A percentile compares a stretch with the other conserved stretches of the same genome.
Evolutionary conservation across 2,888 invertebrate species (phyloP).

Genomic region (Trimorus sp.): DNA sequence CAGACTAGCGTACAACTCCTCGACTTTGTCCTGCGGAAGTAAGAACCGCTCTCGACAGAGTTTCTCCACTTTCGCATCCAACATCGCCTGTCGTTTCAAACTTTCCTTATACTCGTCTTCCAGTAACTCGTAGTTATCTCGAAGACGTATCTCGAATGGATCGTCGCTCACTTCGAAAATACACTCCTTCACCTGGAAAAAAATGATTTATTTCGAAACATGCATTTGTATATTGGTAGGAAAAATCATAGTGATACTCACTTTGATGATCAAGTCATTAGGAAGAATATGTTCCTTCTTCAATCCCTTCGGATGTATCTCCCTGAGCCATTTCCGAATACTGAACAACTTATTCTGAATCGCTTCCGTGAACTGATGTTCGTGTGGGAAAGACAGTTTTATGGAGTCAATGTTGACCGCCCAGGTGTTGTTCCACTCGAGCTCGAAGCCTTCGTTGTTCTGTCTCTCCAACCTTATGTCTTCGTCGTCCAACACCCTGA

Average conservation of each 20-base stretch:
- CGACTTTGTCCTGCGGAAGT: constrained; percentile 92
- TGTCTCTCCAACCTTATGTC: constrained; percentile 87
- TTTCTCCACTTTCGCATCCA: constrained; percentile 93
- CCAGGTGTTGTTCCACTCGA: constrained; percentile 89
- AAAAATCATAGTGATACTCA: no score
- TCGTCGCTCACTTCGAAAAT: constrained; percentile 97
- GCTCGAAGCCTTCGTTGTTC: constrained; percentile 88
- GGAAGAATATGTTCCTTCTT: constrained; percentile 89
- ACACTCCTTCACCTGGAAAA: constrained; percentile 90
- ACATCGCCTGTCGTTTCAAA: constrained; percentile 92
- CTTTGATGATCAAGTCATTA: constrained; percentile 94
- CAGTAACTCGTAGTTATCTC: constrained; percentile 96
- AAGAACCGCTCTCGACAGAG: constrained; percentile 91
- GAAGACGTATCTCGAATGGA: constrained; percentile 97
- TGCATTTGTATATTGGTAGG: no score
- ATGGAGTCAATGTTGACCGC: constrained; percentile 85
- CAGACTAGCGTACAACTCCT: constrained; percentile 93
- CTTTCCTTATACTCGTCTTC: constrained; percentile 98
- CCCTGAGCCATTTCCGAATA: constrained; percentile 96
- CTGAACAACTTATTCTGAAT: constrained; percentile 95
- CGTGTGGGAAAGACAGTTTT: constrained; percentile 91
- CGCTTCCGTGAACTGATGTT: constrained; percentile 93
- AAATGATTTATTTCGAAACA: no score
- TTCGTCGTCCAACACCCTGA: constrained; percentile 84
- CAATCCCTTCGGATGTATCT: constrained; percentile 86